Evolutionary conservation across 1,140 invertebrate genomes (phyloP).

Genomic region (Heliconius himera): DNA sequence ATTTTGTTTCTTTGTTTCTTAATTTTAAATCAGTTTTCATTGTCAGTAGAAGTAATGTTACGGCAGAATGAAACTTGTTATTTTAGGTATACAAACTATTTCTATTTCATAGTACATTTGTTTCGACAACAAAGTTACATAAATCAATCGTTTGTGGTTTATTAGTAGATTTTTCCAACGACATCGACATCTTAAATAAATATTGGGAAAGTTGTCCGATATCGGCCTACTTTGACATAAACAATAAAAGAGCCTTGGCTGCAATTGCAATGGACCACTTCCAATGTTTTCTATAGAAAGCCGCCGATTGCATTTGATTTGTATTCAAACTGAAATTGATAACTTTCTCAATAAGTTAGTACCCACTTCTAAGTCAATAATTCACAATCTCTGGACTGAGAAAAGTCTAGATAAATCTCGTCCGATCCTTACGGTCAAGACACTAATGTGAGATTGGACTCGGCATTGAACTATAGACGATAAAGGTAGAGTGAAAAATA

Average conservation of each 20-base stretch:
- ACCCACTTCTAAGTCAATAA: constrained; percentile 20
- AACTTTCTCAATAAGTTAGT: constrained; percentile 50
- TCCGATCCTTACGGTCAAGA: constrained; percentile 27
- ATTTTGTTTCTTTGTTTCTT: constrained; percentile 24
- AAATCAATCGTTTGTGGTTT: constrained; percentile 64
- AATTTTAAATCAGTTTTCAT: constrained; percentile 1
- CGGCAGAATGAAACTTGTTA: neutral
- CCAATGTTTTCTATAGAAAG: constrained; percentile 54
- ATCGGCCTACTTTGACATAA: constrained; percentile 66
- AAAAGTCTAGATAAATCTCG: constrained; percentile 34
- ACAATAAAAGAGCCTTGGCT: constrained; percentile 60
- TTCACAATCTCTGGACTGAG: neutral
- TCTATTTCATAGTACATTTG: constrained; percentile 62
- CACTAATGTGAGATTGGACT: constrained; percentile 27
- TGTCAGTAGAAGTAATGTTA: neutral
- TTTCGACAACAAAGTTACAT: constrained; percentile 74
- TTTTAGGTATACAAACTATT: constrained; percentile 28
- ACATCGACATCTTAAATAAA: constrained; percentile 60
- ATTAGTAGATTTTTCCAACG: constrained; percentile 63
- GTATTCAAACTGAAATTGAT: constrained; percentile 60
- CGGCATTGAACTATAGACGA: neutral
- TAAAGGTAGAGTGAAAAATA: constrained; percentile 13
- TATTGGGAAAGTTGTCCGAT: constrained; percentile 72
- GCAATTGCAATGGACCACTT: constrained; percentile 63
- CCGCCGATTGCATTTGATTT: constrained; percentile 32